Evolutionary conservation across 2,113 vertebrate species (phyloP), one percentile per base, ranked within the genome.

Genomic region (Gallinago jamesoni): DNA sequence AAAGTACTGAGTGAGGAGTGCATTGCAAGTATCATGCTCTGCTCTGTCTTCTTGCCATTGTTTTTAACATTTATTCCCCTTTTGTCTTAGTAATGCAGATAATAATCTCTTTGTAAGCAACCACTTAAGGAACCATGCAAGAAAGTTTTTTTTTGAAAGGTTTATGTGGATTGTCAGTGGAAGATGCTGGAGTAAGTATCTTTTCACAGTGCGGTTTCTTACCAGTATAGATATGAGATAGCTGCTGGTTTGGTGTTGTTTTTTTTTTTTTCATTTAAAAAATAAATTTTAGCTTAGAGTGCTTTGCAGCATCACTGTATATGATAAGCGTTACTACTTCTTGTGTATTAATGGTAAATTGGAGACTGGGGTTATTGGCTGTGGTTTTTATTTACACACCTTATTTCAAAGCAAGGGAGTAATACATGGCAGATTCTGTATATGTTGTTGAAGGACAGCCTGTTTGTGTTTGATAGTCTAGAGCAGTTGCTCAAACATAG

Each of bases 391-490:
- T 48, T 39, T 31, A 73, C 39, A 11, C 21, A 31, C n/a, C 6
- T 31, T 87, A 75, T 77, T 93, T 94, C 23, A n/a, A 57, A 87
- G 55, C 21, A 30, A 48, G 4, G 8, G 59, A 89, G 72, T 68
- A 63, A 35, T 66, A 45, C 6, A 5, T 70, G 52, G 30, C 48
- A 63, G 12, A 53, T 80, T 56, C 47, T 82, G 45, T 45, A 4
- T 57, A 48, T 7, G 4, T 69, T 86, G 16, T 81, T 87, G 68
- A 78, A 83, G 14, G 39, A 53, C 76, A 75, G 39, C 47, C 14
- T 78, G 31, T 70, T 85, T 96, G 57, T 86, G 59, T 91, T 90
- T 97, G 79, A 87, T 96, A 59, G 5, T n/a, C 31, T 52, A 47
- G 48, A 76, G 52, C 43, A 84, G 10, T 91, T 90, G 67, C 69